Evolutionary conservation across 2,113 vertebrate species (phyloP).

Genomic region (Nyctibius bracteatus): DNA sequence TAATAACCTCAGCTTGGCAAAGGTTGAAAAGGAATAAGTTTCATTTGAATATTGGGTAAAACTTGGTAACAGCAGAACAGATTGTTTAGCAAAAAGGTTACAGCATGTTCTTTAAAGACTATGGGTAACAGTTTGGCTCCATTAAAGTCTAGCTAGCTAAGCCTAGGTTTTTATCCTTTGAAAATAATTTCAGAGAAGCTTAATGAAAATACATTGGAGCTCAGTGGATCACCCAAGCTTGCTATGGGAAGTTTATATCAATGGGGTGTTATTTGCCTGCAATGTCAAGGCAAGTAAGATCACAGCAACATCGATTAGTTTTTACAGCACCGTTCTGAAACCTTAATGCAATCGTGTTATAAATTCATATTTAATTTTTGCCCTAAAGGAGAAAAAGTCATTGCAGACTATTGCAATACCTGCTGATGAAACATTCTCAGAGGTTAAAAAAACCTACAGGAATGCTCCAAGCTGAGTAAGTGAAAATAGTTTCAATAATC

Average conservation of each 20-base stretch:
- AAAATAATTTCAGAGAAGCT: neutral
- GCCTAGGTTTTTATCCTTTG: neutral
- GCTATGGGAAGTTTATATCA: neutral
- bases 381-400: neutral
- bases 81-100: conserved; percentile 34
- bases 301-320: neutral
- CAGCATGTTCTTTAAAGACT: conserved; percentile 16
- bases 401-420: neutral
- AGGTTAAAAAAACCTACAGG: neutral
- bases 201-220: neutral
- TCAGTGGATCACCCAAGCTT: neutral
- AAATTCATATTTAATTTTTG: neutral
- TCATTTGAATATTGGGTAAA: conserved; percentile 62
- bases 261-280: neutral
- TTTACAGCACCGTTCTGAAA: neutral
- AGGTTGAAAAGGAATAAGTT: conserved; percentile 50
- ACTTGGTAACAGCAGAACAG: conserved; percentile 33
- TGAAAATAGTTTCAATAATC: neutral
- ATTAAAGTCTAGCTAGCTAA: neutral
- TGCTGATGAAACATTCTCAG: neutral
- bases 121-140: neutral
- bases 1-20: conserved; percentile 64
- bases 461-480: neutral
- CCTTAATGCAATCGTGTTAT: neutral
- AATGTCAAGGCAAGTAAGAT: neutral